These are phyloP conservation scores for Hermodice carunculata DNA, from an alignment of 2,888 invertebrate genomes.

Conservation along the genomic window DNA sequence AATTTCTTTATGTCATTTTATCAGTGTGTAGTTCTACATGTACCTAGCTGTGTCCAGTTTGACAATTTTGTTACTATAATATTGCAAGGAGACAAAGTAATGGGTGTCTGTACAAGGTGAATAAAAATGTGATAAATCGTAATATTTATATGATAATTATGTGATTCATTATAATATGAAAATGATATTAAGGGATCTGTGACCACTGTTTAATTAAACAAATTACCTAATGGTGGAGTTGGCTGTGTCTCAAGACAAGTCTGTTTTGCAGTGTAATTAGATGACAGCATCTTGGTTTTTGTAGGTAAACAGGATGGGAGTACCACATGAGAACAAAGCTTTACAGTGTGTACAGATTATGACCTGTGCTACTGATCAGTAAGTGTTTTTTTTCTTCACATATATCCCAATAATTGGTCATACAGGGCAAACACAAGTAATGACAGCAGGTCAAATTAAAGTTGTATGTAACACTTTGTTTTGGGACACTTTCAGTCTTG, in stretches of 20 bases:
- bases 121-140: too few relatives aligned
- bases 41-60: too few relatives aligned
- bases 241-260: not conserved
- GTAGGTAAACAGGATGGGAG: conserved; percentile 67
- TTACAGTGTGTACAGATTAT: conserved; percentile 63
- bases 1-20: too few relatives aligned
- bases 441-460: not conserved
- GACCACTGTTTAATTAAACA: not conserved
- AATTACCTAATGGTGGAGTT: not conserved
- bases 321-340: conserved; percentile 63
- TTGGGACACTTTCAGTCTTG: too few relatives aligned
- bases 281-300: conserved; percentile 2
- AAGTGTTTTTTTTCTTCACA: conserved; percentile 36
- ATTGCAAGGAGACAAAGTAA: too few relatives aligned
- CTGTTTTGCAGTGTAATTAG: not conserved
- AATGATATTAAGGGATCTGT: not conserved
- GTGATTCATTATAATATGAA: not conserved
- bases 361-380: conserved; percentile 68
- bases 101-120: too few relatives aligned
- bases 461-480: not conserved
- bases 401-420: not conserved
- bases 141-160: too few relatives aligned
- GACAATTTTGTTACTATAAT: too few relatives aligned
- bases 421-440: not conserved
- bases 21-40: too few relatives aligned